phyloP scores from a whole-genome alignment of 1,140 invertebrate genomes.

The Melanaphis sacchari region DNA sequence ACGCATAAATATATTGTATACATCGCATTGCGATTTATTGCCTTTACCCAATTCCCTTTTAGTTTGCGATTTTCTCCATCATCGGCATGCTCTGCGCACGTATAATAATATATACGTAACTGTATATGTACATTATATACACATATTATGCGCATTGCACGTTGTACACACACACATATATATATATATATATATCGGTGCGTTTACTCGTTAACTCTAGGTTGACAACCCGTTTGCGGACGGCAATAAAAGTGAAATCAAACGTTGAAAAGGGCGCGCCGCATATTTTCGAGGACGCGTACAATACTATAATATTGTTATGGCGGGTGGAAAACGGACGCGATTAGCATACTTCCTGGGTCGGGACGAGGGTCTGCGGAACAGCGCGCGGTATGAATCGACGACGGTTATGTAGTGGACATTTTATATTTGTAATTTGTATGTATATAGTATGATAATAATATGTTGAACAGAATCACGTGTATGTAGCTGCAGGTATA shows the following conservation, averaged over 20 bases:
- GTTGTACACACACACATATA: neutral
- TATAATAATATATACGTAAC: neutral
- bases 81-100: neutral
- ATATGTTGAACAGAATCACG: neutral
- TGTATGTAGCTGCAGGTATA: neutral
- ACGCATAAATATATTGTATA: neutral
- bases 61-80: neutral
- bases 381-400: neutral
- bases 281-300: slow-evolving; percentile 24
- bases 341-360: slow-evolving; percentile 39
- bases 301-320: neutral
- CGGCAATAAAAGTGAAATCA: slow-evolving; percentile 25
- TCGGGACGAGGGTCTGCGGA: neutral
- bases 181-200: neutral
- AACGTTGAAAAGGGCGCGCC: neutral
- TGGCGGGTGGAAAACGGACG: neutral
- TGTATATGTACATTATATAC: neutral
- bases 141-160: no score
- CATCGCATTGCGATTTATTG: neutral
- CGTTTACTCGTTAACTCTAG: neutral
- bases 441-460: neutral
- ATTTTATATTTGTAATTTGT: neutral
- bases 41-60: neutral
- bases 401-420: neutral
- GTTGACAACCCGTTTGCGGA: neutral